Evolutionary conservation across 1,140 invertebrate genomes (phyloP), one percentile per base, ranked within the genome.

Genomic region (Polyergus mexicanus): DNA sequence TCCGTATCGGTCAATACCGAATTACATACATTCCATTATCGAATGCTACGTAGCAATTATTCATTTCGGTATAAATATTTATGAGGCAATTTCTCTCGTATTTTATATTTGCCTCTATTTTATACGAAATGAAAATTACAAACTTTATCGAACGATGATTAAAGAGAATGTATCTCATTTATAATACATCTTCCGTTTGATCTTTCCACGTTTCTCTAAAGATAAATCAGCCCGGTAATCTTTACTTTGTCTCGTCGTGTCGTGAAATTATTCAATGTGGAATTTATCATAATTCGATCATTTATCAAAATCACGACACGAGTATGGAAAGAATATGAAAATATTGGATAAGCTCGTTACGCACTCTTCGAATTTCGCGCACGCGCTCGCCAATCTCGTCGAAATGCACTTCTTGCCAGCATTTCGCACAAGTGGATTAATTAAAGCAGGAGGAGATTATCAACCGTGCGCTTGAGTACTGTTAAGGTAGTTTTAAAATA

Each of bases 361-460:
- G 19, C 22, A 51, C 65, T 32, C 56, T 58, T 74, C 41, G 54
- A 41, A 60, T 83, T 60, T 83, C 22, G 28, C 62, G 32, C 62
- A 54, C 60, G 16, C 54, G 16, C 54, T 83, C 38, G 38, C 68
- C 68, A n/a, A 83, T 74, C 68, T 74, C 66, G 35, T 69, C 77
- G 28, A 80, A 80, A 80, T 74, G 54, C 41, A 74, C 78, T 74
- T 74, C 63, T 86, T 85, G 51, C 41, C 62, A 58, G 28, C 80
- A 51, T 65, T 77, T 56, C 25, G n/a, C 32, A 41, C 86, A 75
- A 86, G 71, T 65, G 86, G 83, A 86, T 86, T 86, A 86, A 86
- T 86, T 86, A 86, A 85, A 85, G 66, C 71, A 28, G 60, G 80
- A 71, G 41, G 71, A 77, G 84, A 77, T 86, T 68, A 86, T 75